Percentiles rank a stretch among this genome's conserved stretches.
Evolutionary conservation across 2,113 vertebrate species (phyloP).

Genomic region (Cinclus mexicanus): DNA sequence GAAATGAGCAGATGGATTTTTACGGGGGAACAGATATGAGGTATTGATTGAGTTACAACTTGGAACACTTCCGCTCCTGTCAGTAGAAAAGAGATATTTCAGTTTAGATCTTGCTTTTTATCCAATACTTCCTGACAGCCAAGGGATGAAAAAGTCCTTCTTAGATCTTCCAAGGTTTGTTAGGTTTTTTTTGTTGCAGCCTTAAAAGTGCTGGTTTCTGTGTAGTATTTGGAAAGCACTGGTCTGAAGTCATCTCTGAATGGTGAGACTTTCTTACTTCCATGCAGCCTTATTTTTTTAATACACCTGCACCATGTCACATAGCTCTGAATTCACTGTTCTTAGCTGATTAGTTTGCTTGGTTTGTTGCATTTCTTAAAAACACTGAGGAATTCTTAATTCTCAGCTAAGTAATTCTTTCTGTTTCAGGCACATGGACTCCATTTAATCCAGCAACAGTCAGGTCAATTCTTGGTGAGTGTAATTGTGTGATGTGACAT

Average conservation of each 20-base stretch:
- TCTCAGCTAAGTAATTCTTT: neutral
- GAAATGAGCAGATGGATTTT: neutral
- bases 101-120: neutral
- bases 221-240: neutral
- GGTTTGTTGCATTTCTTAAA: neutral
- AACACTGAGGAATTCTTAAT: neutral
- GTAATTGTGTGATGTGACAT: neutral
- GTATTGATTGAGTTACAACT: neutral
- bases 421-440: slow-evolving; percentile 92
- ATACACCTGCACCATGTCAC: neutral
- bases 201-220: neutral
- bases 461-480: slow-evolving; percentile 94
- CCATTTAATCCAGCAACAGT: slow-evolving; percentile 97
- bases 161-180: neutral
- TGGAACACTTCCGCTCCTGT: neutral
- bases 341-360: neutral
- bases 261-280: neutral
- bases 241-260: neutral
- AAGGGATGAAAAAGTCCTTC: neutral
- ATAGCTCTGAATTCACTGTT: neutral
- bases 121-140: neutral
- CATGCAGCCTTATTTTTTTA: neutral
- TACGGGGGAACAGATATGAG: neutral
- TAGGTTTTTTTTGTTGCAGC: neutral
- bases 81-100: neutral